Evolutionary conservation across 2,113 vertebrate species (phyloP), one percentile per base, ranked within the genome.

Genomic region (Sapajus apella): DNA sequence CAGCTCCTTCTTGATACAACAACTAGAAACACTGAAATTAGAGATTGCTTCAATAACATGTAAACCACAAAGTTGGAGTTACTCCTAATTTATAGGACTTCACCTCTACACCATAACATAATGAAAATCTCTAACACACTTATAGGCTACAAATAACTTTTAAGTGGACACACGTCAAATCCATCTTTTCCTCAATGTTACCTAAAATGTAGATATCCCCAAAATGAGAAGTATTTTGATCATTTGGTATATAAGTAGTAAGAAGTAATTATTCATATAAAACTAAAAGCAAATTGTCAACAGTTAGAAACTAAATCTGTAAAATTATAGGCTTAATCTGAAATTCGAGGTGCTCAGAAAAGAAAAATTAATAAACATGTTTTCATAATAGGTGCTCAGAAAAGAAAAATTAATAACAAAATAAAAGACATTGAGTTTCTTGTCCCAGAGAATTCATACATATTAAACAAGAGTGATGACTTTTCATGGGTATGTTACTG

Each of bases 291-390:
- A 80, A 94, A 87, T 55, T 82, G 32, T 32, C 17, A 76, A 35
- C 20, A 91, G 14, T 75, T 37, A 35, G 43, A 75, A 91, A 80
- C 14, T 40, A 10, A 43, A 94, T 7, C 2, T 84, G 68, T 88
- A 84, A 80, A 85, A 84, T 94, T 58, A 73, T 23, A 12, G 18
- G 12, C 7, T 94, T 7, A 77, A 8, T 76, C 66, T 94, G 8
- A 94, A 95, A 92, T 95, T 87, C 32, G 85, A 95, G 47, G n/a
- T 87, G 2, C 35, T 96, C 18, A 90, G 30, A 50, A 92, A 90
- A 95, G 23, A 88, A 81, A 80, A 90, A 79, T 47, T 82, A 61
- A 79, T 45, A 96, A 56, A 55, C 23, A 40, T 16, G 40, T 84
- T 87, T 95, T 90, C n/a, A 79, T 87, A 84, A 66, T 66, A 17